Conservation (phyloP, 2,113 vertebrate genomes). For the Semicossyphus pulcher region DNA sequence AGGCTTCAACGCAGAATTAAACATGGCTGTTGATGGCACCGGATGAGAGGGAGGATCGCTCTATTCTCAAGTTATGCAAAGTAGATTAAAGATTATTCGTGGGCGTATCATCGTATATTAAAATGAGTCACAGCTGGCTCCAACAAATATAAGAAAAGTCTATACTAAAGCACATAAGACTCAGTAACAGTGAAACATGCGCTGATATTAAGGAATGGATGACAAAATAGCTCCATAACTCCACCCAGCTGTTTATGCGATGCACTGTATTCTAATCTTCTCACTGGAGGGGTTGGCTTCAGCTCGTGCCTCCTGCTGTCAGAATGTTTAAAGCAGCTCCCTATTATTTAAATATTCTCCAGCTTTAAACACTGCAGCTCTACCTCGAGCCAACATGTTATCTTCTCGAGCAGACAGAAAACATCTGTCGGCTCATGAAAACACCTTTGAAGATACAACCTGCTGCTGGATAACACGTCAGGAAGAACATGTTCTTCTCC, state of each 20-base stretch:
- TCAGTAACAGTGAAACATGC: neutral
- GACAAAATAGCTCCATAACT: neutral
- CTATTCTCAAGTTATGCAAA: constrained; percentile 33
- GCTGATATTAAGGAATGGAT: neutral
- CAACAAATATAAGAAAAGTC: neutral
- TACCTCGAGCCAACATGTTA: neutral
- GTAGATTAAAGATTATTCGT: constrained; percentile 27
- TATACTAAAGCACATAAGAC: no score
- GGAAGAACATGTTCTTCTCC: neutral
- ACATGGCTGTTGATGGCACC: constrained; percentile 28
- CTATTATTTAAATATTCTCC: neutral
- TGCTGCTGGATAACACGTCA: neutral
- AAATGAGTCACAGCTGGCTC: constrained; percentile 13
- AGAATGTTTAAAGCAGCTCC: neutral
- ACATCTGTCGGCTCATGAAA: neutral
- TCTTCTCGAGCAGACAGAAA: neutral
- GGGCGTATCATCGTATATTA: neutral
- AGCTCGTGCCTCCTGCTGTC: neutral
- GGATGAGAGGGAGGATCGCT: constrained; percentile 9
- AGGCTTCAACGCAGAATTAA: constrained; percentile 52
- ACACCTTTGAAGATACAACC: constrained; percentile 4
- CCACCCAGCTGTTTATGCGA: neutral
- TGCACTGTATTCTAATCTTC: neutral
- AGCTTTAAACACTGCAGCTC: neutral
- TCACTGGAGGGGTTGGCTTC: neutral